A percentile compares a stretch with the other conserved stretches of the same genome.
phyloP scores from a whole-genome alignment of 1,140 invertebrate genomes.

The Eueides isabella region DNA sequence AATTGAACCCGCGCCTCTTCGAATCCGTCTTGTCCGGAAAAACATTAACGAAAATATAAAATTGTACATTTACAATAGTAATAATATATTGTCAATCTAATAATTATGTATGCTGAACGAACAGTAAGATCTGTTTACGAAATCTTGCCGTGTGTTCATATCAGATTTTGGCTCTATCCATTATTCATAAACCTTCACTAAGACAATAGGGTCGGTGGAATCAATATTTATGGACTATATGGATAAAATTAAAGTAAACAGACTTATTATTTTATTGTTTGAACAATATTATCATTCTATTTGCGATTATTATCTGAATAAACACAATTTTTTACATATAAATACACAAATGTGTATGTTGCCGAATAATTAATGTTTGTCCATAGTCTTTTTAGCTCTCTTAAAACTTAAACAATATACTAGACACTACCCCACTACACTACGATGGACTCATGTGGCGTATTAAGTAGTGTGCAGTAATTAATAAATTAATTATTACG shows the following conservation, averaged over 20 bases:
- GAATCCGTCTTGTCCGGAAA: too few species aligned
- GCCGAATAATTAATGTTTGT: background rate
- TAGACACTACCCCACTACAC: too few species aligned
- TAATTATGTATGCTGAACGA: conserved; percentile 52
- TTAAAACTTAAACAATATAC: too few species aligned
- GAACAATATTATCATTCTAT: background rate
- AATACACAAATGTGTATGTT: background rate
- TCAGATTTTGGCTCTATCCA: conserved; percentile 62
- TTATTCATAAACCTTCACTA: conserved; percentile 66
- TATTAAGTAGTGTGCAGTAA: too few species aligned
- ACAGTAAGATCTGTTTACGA: conserved; percentile 62
- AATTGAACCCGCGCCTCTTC: too few species aligned
- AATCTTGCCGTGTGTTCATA: conserved; percentile 69
- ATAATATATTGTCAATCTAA: conserved; percentile 15
- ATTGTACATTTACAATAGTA: background rate
- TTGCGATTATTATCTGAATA: background rate
- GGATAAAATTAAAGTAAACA: conserved; percentile 14
- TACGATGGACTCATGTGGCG: too few species aligned
- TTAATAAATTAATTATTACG: too few species aligned
- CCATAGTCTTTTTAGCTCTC: background rate
- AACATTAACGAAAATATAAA: background rate
- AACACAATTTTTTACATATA: background rate
- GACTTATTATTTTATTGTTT: background rate
- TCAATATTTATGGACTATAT: conserved; percentile 56
- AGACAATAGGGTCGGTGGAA: conserved; percentile 65